These are phyloP conservation scores for Chromis chromis DNA, from an alignment of 2,797 vertebrate genomes.

Conservation along the genomic window DNA sequence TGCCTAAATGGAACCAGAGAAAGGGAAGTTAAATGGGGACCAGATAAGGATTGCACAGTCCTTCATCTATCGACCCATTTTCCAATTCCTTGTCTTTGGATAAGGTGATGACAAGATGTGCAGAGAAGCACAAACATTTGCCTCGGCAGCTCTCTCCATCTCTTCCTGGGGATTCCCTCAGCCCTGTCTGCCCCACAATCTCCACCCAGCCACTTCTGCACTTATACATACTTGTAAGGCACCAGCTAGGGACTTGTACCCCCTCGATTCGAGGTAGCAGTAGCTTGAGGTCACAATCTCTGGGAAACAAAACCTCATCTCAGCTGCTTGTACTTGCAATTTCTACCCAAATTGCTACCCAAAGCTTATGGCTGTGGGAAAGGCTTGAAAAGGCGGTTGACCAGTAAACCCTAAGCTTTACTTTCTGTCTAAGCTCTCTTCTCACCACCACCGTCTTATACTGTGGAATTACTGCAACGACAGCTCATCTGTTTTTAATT, in stretches of 20 bases:
- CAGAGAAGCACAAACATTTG: constrained; percentile 14
- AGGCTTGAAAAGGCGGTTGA: neutral
- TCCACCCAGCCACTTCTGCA: neutral
- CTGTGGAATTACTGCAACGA: neutral
- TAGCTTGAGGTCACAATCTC: neutral
- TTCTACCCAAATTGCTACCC: neutral
- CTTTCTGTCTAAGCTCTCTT: no score
- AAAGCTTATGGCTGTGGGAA: neutral
- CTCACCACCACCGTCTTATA: no score
- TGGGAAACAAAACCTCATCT: neutral
- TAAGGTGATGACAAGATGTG: neutral
- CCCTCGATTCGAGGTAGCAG: neutral
- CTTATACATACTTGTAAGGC: neutral
- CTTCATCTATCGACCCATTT: constrained; percentile 7
- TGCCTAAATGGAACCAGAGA: neutral
- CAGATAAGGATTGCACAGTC: neutral
- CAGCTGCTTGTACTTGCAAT: neutral
- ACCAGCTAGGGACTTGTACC: neutral
- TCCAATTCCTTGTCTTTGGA: neutral
- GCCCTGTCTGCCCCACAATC: neutral
- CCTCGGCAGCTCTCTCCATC: neutral
- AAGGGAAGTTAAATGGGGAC: neutral
- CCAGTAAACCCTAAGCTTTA: neutral
- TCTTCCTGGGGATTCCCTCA: neutral
- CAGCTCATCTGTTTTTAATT: no score